Evolutionary conservation across 92 coral and sea anemone species (phyloP), one percentile per base, ranked within the genome.

Genomic region (Siderastrea radians): DNA sequence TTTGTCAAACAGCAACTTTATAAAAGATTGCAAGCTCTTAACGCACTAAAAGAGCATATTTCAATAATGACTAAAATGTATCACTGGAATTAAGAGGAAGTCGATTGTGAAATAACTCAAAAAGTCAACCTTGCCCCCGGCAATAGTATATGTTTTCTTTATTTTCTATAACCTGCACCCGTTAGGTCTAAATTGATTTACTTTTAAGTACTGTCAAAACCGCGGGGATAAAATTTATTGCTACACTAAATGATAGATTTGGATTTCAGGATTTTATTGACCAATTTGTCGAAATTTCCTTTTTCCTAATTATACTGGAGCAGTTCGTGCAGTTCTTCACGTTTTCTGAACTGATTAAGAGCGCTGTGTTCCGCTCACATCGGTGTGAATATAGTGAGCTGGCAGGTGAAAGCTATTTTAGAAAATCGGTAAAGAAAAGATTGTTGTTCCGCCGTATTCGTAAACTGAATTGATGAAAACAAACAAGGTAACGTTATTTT

Each of bases 281-380:
- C 4, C 66, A 61, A 61, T 19, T 19, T 4, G 61, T 55, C 10
- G 2, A 55, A 61, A 61, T 61, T 61, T 61, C 17, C 66, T 14
- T 61, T 61, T 53, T 53, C 10, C 57, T 53, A 61, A 61, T 0
- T 61, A 14, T 3, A 61, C 19, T 4, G 1, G 26, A 3, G 61
- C 38, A 53, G 17, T 14, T 54, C 78, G 78, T 74, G 78, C 62
- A 74, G 10, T 17, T 8, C n/a, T 19, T 19, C 78, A 74, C 78
- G 78, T 74, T 51, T 74, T 74, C 12, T 43, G 5, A 10, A 53
- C 49, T 38, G 47, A 19, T 74, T 8, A 4, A n/a, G 15, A 73
- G 78, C 61, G 17, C 60, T 46, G 10, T 73, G 50, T 51, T 17
- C 16, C 19, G 26, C 10, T 51, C 49, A 12, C 15, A 19, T 51